Conservation (phyloP, 2,797 vertebrate species). For the Tragopan temminckii region DNA sequence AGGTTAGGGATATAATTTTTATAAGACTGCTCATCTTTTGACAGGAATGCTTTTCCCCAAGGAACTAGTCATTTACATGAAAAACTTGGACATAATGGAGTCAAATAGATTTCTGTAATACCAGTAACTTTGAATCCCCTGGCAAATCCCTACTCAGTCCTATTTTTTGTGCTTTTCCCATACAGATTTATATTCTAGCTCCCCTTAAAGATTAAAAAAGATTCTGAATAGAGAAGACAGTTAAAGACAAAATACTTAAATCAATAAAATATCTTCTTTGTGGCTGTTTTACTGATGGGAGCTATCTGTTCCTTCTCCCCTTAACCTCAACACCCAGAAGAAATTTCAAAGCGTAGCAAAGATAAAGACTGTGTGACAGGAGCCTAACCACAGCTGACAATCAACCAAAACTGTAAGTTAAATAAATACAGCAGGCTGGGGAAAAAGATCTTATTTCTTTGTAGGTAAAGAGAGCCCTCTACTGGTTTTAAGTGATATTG, state of each 20-base stretch:
- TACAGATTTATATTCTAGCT: neutral
- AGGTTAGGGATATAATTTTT: conserved; percentile 60
- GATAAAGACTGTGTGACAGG: conserved; percentile 38
- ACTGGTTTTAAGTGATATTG: conserved; percentile 45
- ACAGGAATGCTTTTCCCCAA: conserved; percentile 30
- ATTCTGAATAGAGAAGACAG: conserved; percentile 21
- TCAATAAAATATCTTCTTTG: conserved; percentile 63
- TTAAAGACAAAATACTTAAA: conserved; percentile 68
- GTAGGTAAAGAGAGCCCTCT: conserved; percentile 67
- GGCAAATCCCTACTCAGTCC: conserved; percentile 1
- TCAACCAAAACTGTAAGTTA: conserved; percentile 3
- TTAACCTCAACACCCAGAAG: conserved; percentile 51
- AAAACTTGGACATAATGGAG: conserved; percentile 51
- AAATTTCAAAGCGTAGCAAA: conserved; percentile 64
- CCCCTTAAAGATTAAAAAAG: conserved; percentile 30
- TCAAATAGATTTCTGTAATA: conserved; percentile 41
- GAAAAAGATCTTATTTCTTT: neutral
- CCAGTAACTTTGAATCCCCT: conserved; percentile 16
- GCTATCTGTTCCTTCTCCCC: conserved; percentile 53
- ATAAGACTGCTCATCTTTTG: conserved; percentile 65
- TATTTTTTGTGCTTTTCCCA: conserved; percentile 22
- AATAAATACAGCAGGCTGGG: neutral
- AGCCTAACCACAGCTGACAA: conserved; percentile 62
- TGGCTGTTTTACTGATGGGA: conserved; percentile 59
- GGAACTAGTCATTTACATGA: conserved; percentile 43